These are phyloP conservation scores for Anseranas semipalmata DNA, from an alignment of 2,113 vertebrate genomes.

Conservation along the genomic window DNA sequence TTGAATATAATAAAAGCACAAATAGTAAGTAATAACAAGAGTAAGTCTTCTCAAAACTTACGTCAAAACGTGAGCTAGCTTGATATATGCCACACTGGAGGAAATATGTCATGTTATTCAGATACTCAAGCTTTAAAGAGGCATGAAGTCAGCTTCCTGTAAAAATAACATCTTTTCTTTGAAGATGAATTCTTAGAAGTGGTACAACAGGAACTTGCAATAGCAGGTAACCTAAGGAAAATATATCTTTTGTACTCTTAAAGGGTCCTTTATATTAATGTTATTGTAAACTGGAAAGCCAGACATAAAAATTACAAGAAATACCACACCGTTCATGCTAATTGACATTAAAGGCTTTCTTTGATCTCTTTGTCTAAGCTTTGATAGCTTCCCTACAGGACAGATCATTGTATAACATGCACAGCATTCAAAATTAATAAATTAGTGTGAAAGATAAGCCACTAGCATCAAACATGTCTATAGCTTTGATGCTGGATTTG, in stretches of 20 bases:
- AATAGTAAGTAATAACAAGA: background rate
- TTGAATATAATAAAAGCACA: background rate
- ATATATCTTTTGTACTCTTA: background rate
- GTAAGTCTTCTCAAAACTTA: background rate
- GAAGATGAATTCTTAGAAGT: background rate
- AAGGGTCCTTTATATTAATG: background rate
- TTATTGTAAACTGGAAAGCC: background rate
- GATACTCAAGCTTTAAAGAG: background rate
- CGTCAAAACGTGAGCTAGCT: background rate
- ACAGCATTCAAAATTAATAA: constrained; percentile 54
- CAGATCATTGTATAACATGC: background rate
- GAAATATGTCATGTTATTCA: background rate
- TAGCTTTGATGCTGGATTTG: constrained; percentile 60
- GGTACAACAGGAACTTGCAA: background rate
- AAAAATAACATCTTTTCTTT: background rate
- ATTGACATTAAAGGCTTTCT: constrained; percentile 26
- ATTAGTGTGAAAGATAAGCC: constrained; percentile 51
- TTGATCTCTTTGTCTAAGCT: constrained; percentile 41
- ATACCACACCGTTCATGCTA: background rate
- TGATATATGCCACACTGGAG: background rate
- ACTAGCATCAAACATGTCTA: constrained; percentile 25
- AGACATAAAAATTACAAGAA: background rate
- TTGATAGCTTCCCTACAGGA: constrained; percentile 25
- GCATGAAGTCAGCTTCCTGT: background rate
- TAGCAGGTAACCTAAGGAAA: background rate